Evolutionary conservation across 2,888 invertebrate genomes (phyloP).

Genomic region (Sphecodes monilicornis): DNA sequence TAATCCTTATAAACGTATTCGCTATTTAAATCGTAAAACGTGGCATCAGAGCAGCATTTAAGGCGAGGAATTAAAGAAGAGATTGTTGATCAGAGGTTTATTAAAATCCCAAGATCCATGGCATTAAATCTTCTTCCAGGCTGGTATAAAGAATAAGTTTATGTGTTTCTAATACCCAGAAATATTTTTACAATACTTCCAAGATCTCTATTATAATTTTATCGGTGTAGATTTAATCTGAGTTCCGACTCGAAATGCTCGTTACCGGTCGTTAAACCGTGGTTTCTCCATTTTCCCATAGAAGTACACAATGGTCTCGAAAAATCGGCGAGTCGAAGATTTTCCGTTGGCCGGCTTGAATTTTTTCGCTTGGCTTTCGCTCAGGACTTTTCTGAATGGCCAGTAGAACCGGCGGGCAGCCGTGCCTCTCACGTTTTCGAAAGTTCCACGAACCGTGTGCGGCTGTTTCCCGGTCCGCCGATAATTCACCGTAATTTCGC

Average conservation of each 20-base stretch:
- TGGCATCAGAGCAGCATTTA: too few relatives aligned
- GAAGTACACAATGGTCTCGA: neutral
- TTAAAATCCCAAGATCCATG: too few relatives aligned
- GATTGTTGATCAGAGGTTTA: too few relatives aligned
- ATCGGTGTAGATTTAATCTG: too few relatives aligned
- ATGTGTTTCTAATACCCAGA: too few relatives aligned
- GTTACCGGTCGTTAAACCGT: neutral
- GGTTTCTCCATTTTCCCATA: neutral
- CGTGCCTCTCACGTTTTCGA: constrained; percentile 71
- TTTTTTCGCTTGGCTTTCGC: constrained; percentile 67
- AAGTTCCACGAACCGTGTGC: constrained; percentile 61
- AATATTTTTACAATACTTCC: too few relatives aligned
- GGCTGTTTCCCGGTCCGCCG: constrained; percentile 60
- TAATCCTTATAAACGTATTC: neutral
- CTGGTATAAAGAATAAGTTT: neutral
- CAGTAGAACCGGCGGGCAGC: constrained; percentile 18
- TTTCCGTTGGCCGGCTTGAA: constrained; percentile 25
- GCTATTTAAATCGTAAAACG: too few relatives aligned
- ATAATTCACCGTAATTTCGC: constrained; percentile 73
- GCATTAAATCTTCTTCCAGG: too few relatives aligned
- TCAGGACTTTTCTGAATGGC: constrained; percentile 67
- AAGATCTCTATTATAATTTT: too few relatives aligned
- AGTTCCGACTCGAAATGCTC: neutral
- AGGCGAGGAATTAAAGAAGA: too few relatives aligned
- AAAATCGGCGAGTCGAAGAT: neutral